Conservation (phyloP, 2,113 vertebrate species). For the Alligator sinensis region DNA sequence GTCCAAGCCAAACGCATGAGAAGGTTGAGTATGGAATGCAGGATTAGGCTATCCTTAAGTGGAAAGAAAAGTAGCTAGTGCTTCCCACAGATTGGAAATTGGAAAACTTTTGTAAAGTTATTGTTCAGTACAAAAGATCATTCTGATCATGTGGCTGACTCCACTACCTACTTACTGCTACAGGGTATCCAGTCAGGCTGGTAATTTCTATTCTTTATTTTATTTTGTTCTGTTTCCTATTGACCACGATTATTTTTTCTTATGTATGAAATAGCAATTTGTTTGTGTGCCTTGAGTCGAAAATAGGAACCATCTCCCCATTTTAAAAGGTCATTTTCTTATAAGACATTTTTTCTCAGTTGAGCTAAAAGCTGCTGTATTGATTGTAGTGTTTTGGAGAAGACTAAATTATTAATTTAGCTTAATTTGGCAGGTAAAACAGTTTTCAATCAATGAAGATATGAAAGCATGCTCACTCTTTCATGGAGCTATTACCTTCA, state of each 20-base stretch:
- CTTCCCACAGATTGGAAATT: neutral
- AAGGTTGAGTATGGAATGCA: neutral
- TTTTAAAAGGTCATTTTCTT: slow-evolving; percentile 31
- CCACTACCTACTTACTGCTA: neutral
- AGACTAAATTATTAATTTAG: slow-evolving; percentile 69
- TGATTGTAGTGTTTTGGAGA: slow-evolving; percentile 48
- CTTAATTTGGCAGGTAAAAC: slow-evolving; percentile 57
- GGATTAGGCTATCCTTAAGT: neutral
- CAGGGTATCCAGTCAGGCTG: neutral
- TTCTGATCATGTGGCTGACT: neutral
- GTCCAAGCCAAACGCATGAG: neutral
- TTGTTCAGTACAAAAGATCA: neutral
- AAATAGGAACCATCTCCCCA: neutral
- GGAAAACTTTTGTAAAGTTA: neutral
- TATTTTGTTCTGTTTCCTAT: neutral
- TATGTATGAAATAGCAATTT: neutral
- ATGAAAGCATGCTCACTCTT: neutral
- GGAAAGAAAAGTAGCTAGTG: neutral
- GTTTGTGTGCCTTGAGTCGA: neutral
- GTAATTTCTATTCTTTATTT: neutral
- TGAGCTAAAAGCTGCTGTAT: slow-evolving; percentile 52
- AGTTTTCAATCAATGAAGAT: slow-evolving; percentile 52
- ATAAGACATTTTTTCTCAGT: neutral
- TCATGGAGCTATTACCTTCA: slow-evolving; percentile 14
- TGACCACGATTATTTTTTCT: neutral